Evolutionary conservation across 2,797 vertebrate species (phyloP), one percentile per base, ranked within the genome.

Genomic region (Champsocephalus esox): DNA sequence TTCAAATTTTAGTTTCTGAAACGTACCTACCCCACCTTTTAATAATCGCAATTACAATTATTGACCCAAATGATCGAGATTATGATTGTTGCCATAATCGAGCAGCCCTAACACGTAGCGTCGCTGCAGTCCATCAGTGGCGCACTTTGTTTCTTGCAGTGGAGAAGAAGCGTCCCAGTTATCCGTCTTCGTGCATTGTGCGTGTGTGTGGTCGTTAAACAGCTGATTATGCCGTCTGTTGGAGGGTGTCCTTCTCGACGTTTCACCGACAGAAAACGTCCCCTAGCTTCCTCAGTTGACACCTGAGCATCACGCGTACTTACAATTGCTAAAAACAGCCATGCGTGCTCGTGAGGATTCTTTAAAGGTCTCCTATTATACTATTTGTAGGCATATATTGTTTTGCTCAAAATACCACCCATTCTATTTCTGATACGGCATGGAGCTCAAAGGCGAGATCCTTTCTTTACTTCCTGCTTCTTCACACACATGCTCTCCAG

Each of bases 141-240:
- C 28, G 21, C 38, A 8, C 11, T 17, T 11, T 4, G 12, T 57
- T 64, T 66, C 19, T 52, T 63, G n/a, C 19, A 19, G 19, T 19
- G 19, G 19, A 19, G 19, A 19, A 19, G 19, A 19, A 19, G 19
- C 19, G 19, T 19, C 19, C 19, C 19, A 19, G 19, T 19, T 19
- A 19, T 19, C 19, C 19, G 19, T 19, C 63, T 62, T 45, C 44
- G 54, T 34, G 59, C 48, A 65, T 56, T 43, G 44, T 64, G 71
- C 82, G 2, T 61, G 56, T 65, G 77, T 70, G 71, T 73, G 85
- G 73, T 72, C 73, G 60, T 89, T 86, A 84, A 24, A 65, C 70
- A 80, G 86, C 78, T 82, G 64, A 82, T 89, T 89, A 88, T 84
- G 85, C 84, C 90, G 91, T 93, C 93, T 94, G 92, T 80, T 88